Base-by-base conservation (phyloP, 2,113 vertebrate species). In the Chloropsis cyanopogon region DNA sequence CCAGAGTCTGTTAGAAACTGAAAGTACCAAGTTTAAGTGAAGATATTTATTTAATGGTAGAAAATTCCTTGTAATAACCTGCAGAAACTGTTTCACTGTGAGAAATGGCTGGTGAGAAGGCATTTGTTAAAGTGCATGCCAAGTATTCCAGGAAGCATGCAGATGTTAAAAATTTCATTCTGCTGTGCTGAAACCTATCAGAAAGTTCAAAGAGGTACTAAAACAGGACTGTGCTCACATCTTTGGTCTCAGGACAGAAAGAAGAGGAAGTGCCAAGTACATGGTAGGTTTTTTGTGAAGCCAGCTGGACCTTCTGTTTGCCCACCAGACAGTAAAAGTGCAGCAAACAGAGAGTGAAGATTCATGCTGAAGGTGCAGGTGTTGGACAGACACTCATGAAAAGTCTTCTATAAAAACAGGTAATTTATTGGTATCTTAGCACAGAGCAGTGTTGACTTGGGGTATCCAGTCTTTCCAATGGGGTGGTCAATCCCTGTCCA, bases 401-500 rank as follows among this genome's bases (percentile, higher is more conserved):
- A 19, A 39, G 2, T 12, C 2, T 85, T 53, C 39, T 20, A 9
- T 16, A 3, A 25, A 44, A 44, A 17, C 9, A 18, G 10, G 1
- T 14, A 4, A 9, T 11, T 14, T 22, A 2, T 10, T 81, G 6
- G 14, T 5, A 42, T 26, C 18, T 21, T 64, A 37, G 6, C 18
- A 52, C 3, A 44, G 4, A n/a, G 5, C 6, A 56, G 3, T 33
- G 9, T 1, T 82, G 14, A 7, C 14, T 28, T 20, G 6, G 5
- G 3, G 1, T 39, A 33, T 39, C 4, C 14, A 78, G 0, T 39
- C 23, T 64, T 76, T 69, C 46, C 10, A 14, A 16, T 1, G 17
- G 4, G 4, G 2, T 54, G 6, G 29, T 39, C 15, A 72, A 3
- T 50, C 8, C 3, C 44, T 35, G 11, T 33, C 10, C 49, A 63